These are phyloP conservation scores for Natator depressus DNA, from an alignment of 2,113 vertebrate genomes.

Conservation along the genomic window DNA sequence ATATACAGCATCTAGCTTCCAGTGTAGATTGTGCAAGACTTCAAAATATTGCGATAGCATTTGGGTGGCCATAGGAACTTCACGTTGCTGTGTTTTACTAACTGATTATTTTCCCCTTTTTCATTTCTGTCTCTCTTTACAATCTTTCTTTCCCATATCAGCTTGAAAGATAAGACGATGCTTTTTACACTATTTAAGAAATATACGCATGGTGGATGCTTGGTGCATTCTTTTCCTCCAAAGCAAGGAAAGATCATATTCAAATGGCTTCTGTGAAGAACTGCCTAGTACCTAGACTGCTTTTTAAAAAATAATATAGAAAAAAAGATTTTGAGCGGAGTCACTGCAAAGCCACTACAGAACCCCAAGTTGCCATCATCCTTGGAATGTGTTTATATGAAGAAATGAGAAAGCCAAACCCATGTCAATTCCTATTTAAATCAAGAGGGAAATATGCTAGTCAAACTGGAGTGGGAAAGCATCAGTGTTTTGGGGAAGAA, in stretches of 20 bases:
- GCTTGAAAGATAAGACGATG: neutral
- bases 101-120: neutral
- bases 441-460: neutral
- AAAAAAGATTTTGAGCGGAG: neutral
- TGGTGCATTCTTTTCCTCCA: neutral
- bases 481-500: neutral
- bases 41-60: neutral
- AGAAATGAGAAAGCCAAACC: neutral
- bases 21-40: neutral
- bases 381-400: neutral
- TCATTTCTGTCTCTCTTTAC: neutral
- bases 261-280: neutral
- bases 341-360: neutral
- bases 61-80: neutral
- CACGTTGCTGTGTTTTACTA: neutral
- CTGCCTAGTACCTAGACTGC: neutral
- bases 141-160: neutral
- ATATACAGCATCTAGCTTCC: neutral
- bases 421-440: neutral
- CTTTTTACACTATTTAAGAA: neutral
- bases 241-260: neutral
- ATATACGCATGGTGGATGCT: rapidly evolving
- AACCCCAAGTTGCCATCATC: neutral
- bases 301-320: neutral
- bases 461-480: neutral